Evolutionary conservation across 2,113 vertebrate species (phyloP).

Genomic region (Smithornis capensis): DNA sequence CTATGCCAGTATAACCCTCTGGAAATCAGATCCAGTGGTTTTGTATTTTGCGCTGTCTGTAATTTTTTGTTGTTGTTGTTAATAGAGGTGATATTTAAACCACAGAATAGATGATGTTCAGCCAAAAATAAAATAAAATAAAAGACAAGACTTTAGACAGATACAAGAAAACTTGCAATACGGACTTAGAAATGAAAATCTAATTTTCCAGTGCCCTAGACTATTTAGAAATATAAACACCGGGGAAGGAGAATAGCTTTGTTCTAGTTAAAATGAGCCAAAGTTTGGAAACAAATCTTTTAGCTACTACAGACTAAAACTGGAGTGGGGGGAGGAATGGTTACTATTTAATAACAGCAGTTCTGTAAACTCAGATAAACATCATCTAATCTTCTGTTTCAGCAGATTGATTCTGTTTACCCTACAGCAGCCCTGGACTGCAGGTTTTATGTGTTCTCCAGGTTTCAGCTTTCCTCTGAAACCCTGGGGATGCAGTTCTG

Average conservation of each 20-base stretch:
- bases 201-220: not conserved
- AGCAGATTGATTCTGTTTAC: not conserved
- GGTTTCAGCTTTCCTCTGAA: not conserved
- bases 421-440: not conserved
- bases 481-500: not conserved
- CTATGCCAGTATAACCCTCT: not conserved
- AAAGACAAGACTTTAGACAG: not conserved
- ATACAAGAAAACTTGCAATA: not conserved
- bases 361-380: not conserved
- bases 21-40: slow-evolving; percentile 6
- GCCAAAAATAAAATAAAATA: not conserved
- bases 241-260: not conserved
- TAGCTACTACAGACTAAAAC: not conserved
- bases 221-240: not conserved
- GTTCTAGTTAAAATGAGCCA: not conserved
- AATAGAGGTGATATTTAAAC: not conserved
- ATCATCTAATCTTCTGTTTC: not conserved
- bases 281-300: not conserved
- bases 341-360: not conserved
- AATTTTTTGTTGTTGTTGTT: not conserved
- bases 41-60: not conserved
- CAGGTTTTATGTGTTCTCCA: not conserved
- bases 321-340: not conserved
- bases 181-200: not conserved
- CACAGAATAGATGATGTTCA: not conserved